Evolutionary conservation across 2,797 vertebrate genomes (phyloP), one percentile per base, ranked within the genome.

Genomic region (Buceros bicornis): DNA sequence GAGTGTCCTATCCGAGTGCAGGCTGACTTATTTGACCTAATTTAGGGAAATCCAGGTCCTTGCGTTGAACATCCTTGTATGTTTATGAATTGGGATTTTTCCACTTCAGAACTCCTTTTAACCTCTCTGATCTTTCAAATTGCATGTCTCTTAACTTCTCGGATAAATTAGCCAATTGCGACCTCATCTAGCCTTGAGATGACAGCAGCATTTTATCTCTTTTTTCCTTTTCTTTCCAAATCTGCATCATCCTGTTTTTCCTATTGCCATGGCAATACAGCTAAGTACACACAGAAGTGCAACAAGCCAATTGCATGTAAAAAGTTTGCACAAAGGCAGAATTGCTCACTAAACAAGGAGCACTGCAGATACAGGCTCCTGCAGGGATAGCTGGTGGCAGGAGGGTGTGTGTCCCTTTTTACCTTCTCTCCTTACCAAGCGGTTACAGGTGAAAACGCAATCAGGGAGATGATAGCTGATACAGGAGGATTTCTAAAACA

Each of bases 381-480:
- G 64, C 57, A 51, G 90, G 72, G 76, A 26, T 31, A 19, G 8
- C 24, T 28, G 33, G 14, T 19, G 10, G 6, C 17, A 1, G 3
- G 8, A 53, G 3, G 6, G 7, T 20, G 5, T 48, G 16, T 28
- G 7, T n/a, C 35, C 17, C 16, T 60, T 90, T 95, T 71, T 29
- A 79, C 62, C 64, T 76, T 28, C 58, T 40, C 89, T 94, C 48
- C 45, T 84, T 70, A 56, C 79, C 33, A 43, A 90, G 96, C 77
- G 94, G 97, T 98, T 97, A 97, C 97, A 98, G 98, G 98, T 98
- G 90, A 93, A 96, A 97, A 92, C 67, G 84, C 95, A 96, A 77
- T 91, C 0, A 4, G 84, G 53, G 62, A 97, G 95, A 97, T 92
- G 97, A 98, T 98, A 98, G 93, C 94, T 11, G n/a, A 87, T 82